Base-by-base conservation (phyloP, 2,113 vertebrate species). In the Saguinus midas region DNA sequence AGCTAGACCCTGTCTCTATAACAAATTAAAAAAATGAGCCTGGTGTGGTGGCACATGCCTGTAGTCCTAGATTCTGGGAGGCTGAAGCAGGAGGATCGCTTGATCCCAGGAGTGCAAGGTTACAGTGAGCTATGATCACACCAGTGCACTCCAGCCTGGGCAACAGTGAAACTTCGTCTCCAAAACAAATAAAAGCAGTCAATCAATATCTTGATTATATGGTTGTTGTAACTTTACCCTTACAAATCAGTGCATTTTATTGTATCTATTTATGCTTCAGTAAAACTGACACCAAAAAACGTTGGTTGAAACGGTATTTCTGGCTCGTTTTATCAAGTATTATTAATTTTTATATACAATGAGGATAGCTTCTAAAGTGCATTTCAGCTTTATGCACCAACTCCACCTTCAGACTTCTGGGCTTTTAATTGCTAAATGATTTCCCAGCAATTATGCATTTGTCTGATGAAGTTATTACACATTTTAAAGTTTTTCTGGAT, bases 371-470 rank as follows among this genome's bases (percentile, higher is more conserved):
- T 78, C 66, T 21, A 72, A 55, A 37, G 27, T 25, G 1, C 32
- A 32, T 37, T 76, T 87, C 58, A 68, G 58, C 29, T 93, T 91
- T 64, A 70, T 10, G 45, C 4, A 72, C 29, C 6, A 37, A 3
- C 2, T 16, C 18, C 2, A 52, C 20, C 17, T 83, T 75, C 55
- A 40, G 37, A 55, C 70, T 55, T 72, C 21, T 21, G n/a, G 64
- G 43, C 14, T 95, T 96, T 95, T 90, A 66, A 90, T 94, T 94
- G 92, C 78, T 82, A 95, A 96, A 87, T 37, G 52, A 76, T 85
- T 96, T 90, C 45, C 79, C 50, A 85, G 95, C 45, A 78, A 91
- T 87, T 88, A 64, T 48, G 43, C 48, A 52, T 92, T 85, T 90
- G 37, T 79, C 66, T 91, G 81, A 89, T 29, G 70, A 94, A 92